A percentile compares a stretch with the other conserved stretches of the same genome.
phyloP scores from a whole-genome alignment of 2,113 vertebrate species.

The Fulica atra region DNA sequence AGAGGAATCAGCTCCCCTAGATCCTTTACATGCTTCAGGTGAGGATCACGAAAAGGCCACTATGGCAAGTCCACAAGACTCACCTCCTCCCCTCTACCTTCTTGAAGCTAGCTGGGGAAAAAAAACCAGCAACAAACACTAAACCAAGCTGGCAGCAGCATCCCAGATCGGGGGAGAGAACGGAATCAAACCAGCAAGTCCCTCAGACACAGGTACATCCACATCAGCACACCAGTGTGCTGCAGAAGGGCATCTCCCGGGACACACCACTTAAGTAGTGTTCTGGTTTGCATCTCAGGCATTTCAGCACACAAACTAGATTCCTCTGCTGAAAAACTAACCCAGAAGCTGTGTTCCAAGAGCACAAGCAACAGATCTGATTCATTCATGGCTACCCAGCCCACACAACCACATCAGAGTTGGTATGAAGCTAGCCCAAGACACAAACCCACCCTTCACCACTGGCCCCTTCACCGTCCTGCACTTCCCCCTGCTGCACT shows the following conservation, averaged over 20 bases:
- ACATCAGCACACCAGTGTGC: neutral
- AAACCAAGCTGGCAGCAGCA: neutral
- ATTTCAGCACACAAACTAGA: neutral
- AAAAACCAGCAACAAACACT: neutral
- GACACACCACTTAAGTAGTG: fast-evolving
- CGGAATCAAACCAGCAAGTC: neutral
- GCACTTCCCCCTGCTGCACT: no score
- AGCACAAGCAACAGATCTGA: neutral
- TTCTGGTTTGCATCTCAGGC: neutral
- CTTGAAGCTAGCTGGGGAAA: neutral
- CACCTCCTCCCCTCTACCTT: neutral
- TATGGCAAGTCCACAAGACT: neutral
- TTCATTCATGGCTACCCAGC: neutral
- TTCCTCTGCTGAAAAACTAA: neutral
- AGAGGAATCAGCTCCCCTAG: neutral
- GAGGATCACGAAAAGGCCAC: neutral
- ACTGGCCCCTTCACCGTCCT: neutral
- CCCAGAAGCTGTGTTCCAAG: neutral
- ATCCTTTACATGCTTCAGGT: neutral
- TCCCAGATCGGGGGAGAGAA: neutral
- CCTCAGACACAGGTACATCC: neutral
- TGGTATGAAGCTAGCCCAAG: fast-evolving
- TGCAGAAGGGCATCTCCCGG: neutral
- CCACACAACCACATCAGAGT: neutral
- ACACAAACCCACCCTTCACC: neutral